Base-by-base conservation (phyloP, 2,888 invertebrate genomes). In the Drosophila basisetae region DNA sequence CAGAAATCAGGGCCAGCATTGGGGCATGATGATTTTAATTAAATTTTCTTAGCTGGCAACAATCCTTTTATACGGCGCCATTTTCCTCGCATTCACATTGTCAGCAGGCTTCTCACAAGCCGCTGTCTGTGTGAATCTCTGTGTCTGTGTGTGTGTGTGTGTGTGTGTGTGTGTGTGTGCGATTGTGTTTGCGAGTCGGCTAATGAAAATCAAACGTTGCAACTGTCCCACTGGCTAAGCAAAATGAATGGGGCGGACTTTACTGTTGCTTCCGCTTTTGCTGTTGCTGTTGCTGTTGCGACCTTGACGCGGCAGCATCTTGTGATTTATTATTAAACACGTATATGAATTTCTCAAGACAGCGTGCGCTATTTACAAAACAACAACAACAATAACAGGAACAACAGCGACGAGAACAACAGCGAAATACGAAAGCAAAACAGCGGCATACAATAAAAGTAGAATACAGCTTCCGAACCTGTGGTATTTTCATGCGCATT, bases 241-340 rank as follows among this genome's bases (percentile, higher is more conserved):
- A 59, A 65, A 78, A 79, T 77, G 73, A 77, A 81, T 81, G 82
- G 67, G 30, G 47, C 62, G 33, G 55, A 59, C 78, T 58, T 28
- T 35, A 60, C 59, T 55, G 55, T 59, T 59, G 54, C 41, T 33
- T 47, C 25, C 16, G 10, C 47, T 16, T 22, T 25, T 39, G 64
- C 63, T 58, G 31, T 22, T 35, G 39, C 28, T 37, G 39, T 13
- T 33, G 41, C 16, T 73, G 37, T 37, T 41, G 62, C 71, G 68
- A 72, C 47, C 73, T 68, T 68, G 49, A 54, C 54, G 67, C 65
- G 70, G 76, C 82, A 77, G 75, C 90, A 82, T 83, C 89, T 84
- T 90, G 85, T 90, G 85, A 86, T 86, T 86, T 86, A 86, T 90
- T 86, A 90, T 90, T 85, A 85, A 86, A 85, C 81, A 90, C 76